These are phyloP conservation scores for Irena cyanogastra DNA, from an alignment of 2,113 vertebrate genomes.

Conservation along the genomic window DNA sequence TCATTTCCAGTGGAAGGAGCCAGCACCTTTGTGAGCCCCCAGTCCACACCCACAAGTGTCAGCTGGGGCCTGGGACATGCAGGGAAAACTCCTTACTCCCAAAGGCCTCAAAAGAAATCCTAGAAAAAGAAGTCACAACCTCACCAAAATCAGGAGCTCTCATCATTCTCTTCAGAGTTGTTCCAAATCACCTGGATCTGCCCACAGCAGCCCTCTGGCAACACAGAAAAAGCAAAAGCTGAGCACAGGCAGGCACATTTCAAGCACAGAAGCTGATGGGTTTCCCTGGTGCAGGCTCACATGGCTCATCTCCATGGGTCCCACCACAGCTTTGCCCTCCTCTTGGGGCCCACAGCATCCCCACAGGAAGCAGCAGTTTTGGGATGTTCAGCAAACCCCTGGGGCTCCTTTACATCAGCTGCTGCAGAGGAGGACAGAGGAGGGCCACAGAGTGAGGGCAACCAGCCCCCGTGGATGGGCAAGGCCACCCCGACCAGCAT, in stretches of 20 bases:
- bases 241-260: neutral
- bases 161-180: neutral
- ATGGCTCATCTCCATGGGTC: neutral
- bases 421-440: neutral
- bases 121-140: neutral
- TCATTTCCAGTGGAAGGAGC: neutral
- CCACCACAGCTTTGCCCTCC: neutral
- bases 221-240: neutral
- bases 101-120: neutral
- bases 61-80: fast-evolving
- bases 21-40: neutral
- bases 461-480: fast-evolving
- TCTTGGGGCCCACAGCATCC: neutral
- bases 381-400: neutral
- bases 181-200: neutral
- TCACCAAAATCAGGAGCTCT: neutral
- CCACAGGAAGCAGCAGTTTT: neutral
- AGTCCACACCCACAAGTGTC: fast-evolving
- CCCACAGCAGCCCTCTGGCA: neutral
- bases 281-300: neutral
- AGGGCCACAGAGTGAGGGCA: fast-evolving
- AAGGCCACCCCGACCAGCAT: neutral
- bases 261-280: neutral
- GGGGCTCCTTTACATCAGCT: neutral
- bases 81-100: neutral